Evolutionary conservation across 2,888 invertebrate species (phyloP).

Genomic region (Oligia latruncula): DNA sequence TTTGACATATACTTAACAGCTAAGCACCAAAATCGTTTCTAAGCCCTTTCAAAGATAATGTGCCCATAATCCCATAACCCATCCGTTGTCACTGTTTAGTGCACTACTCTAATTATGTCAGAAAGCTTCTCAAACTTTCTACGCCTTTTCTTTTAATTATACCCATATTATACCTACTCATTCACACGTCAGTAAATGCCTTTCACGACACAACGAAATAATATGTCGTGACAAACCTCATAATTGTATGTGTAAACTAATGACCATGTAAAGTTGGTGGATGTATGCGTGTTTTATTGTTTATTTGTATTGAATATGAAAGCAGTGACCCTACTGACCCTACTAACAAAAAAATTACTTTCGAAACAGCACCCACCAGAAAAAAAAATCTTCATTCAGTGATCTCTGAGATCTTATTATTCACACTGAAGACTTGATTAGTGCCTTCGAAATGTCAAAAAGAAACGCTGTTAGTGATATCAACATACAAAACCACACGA

Average conservation of each 20-base stretch:
- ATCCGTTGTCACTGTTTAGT: slow-evolving; percentile 49
- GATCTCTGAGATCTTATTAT: neutral
- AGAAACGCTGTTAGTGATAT: neutral
- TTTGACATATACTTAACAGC: slow-evolving; percentile 52
- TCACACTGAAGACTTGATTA: neutral
- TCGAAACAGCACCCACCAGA: slow-evolving; percentile 5
- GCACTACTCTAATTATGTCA: slow-evolving; percentile 56
- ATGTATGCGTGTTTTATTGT: slow-evolving; percentile 42
- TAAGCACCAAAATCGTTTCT: slow-evolving; percentile 54
- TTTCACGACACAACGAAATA: slow-evolving; percentile 58
- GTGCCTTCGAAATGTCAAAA: neutral
- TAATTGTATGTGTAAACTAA: slow-evolving; percentile 58
- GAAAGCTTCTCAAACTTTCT: slow-evolving; percentile 65
- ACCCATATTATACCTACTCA: slow-evolving; percentile 57
- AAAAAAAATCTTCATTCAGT: neutral
- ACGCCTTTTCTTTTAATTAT: slow-evolving; percentile 65
- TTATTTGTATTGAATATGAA: slow-evolving; percentile 43
- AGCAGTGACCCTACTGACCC: neutral
- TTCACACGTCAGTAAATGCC: slow-evolving; percentile 65
- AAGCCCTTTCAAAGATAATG: slow-evolving; percentile 63
- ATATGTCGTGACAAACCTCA: slow-evolving; percentile 58
- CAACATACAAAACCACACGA: neutral
- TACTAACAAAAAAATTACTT: slow-evolving; percentile 16
- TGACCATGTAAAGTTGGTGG: slow-evolving; percentile 34
- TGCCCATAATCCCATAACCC: slow-evolving; percentile 58